These are phyloP conservation scores for Apostichopus leukothele DNA, from an alignment of 53 echinoderm and acorn worm species.

Conservation along the genomic window DNA sequence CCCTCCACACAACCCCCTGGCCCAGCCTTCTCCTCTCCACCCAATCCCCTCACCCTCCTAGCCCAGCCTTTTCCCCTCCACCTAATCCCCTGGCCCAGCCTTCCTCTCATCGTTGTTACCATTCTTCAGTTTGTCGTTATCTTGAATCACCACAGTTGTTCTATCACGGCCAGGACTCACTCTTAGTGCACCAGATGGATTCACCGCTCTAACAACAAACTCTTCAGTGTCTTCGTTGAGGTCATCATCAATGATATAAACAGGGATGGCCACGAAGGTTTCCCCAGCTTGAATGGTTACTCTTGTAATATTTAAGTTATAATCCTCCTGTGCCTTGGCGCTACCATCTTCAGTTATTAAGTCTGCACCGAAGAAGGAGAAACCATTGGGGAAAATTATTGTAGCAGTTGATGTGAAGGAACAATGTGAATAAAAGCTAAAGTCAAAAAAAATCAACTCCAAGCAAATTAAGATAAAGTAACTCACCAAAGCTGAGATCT, in stretches of 20 bases:
- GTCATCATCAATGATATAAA: neutral
- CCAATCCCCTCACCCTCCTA: no score
- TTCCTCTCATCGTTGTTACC: neutral
- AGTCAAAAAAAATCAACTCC: no score
- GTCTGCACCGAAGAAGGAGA: neutral
- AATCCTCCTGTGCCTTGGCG: neutral
- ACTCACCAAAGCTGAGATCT: neutral
- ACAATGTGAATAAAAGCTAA: no score
- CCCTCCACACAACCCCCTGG: no score
- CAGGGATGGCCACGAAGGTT: neutral
- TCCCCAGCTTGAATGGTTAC: neutral
- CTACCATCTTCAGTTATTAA: neutral
- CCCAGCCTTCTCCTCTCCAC: no score
- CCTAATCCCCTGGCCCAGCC: no score
- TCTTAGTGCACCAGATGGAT: neutral
- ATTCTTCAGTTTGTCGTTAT: neutral
- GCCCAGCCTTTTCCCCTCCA: no score
- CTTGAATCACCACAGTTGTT: neutral
- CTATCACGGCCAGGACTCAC: neutral
- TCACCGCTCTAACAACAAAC: neutral
- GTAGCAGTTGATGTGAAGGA: no score
- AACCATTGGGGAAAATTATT: no score
- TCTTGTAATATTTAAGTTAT: neutral
- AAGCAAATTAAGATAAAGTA: neutral
- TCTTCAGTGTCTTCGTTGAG: neutral